Evolutionary conservation across 1,140 invertebrate genomes (phyloP).

Genomic region (Leptinotarsa defecta): DNA sequence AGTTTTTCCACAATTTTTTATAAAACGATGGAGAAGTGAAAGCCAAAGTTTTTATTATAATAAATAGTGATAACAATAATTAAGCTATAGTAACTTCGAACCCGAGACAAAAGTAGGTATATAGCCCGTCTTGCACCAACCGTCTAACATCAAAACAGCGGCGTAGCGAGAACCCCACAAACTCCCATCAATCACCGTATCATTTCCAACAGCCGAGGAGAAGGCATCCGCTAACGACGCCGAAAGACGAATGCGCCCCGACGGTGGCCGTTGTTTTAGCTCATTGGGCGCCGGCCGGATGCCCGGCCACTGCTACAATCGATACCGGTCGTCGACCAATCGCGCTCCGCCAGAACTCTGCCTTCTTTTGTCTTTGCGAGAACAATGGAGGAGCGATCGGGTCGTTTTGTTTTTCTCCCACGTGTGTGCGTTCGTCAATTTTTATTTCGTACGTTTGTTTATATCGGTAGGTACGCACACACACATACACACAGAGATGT

Average conservation of each 20-base stretch:
- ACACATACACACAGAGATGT: too few relatives aligned
- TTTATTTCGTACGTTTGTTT: conserved; percentile 15
- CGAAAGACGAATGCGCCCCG: conserved; percentile 33
- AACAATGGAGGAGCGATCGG: conserved; percentile 52
- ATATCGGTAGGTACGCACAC: too few relatives aligned
- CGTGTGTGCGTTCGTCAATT: conserved; percentile 9
- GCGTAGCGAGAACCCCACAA: background rate
- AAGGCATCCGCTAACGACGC: conserved; percentile 10
- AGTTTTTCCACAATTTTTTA: too few relatives aligned
- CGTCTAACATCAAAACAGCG: too few relatives aligned
- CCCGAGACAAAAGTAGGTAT: too few relatives aligned
- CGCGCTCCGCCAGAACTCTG: conserved; percentile 48
- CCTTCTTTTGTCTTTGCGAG: conserved; percentile 55
- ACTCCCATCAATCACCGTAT: conserved; percentile 4
- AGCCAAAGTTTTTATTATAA: too few relatives aligned
- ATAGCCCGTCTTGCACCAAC: too few relatives aligned
- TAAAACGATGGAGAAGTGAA: too few relatives aligned
- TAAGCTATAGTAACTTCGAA: too few relatives aligned
- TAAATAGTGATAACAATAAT: too few relatives aligned
- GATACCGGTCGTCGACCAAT: conserved; percentile 54
- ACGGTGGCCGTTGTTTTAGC: conserved; percentile 54
- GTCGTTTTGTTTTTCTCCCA: conserved; percentile 18
- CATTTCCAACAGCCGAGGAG: conserved; percentile 1
- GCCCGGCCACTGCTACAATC: conserved; percentile 53
- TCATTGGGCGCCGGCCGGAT: conserved; percentile 55